Evolutionary conservation across 2,888 invertebrate species (phyloP).

Genomic region (Aphidoletes aphidimyza): DNA sequence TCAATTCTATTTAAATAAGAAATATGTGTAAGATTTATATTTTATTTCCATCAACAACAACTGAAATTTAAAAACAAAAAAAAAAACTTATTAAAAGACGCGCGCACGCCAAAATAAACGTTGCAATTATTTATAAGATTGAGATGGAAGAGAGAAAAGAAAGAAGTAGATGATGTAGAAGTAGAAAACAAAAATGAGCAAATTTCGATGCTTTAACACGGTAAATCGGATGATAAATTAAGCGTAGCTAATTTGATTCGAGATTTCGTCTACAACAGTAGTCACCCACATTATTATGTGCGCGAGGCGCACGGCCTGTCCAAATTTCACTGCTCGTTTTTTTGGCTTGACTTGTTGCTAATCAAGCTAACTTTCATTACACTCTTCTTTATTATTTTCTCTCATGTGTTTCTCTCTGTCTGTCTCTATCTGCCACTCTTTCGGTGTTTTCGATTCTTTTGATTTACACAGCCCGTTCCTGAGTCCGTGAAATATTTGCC

Average conservation of each 20-base stretch:
- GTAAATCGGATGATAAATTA: slow-evolving; percentile 34
- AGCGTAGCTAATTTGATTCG: neutral
- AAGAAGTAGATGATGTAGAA: too few relatives aligned
- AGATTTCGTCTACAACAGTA: neutral
- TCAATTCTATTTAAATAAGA: neutral
- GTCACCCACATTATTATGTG: slow-evolving; percentile 18
- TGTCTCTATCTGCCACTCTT: too few relatives aligned
- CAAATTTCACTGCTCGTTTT: neutral
- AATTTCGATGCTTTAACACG: too few relatives aligned
- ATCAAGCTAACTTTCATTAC: slow-evolving; percentile 4
- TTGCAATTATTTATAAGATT: neutral
- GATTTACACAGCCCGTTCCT: neutral
- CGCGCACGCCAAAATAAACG: too few relatives aligned
- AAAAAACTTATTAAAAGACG: neutral
- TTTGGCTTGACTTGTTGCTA: neutral
- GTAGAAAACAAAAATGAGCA: too few relatives aligned
- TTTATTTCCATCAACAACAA: neutral
- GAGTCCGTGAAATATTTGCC: too few relatives aligned
- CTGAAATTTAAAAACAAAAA: too few relatives aligned
- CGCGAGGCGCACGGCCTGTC: neutral
- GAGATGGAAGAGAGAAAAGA: too few relatives aligned
- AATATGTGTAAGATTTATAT: slow-evolving; percentile 5
- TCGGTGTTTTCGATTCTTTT: too few relatives aligned
- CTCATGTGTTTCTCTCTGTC: too few relatives aligned
- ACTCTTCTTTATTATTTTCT: too few relatives aligned